Percentiles rank a stretch among this genome's conserved stretches.
phyloP scores from a whole-genome alignment of 2,888 invertebrate genomes.

The Limulus polyphemus region DNA sequence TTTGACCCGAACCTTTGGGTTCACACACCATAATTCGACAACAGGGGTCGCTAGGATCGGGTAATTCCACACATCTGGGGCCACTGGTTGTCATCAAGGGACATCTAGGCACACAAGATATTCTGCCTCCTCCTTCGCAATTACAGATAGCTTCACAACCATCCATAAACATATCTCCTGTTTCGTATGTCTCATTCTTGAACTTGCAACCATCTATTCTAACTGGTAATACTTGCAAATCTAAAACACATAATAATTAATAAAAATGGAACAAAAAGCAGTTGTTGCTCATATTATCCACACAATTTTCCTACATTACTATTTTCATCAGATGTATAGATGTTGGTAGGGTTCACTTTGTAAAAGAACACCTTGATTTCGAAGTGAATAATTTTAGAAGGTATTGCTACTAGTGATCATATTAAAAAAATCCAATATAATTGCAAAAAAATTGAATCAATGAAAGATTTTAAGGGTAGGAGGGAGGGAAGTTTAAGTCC shows the following conservation, averaged over 20 bases:
- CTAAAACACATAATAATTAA: constrained; percentile 2
- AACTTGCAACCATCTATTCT: constrained; percentile 47
- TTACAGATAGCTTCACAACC: constrained; percentile 64
- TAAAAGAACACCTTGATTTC: too few species aligned
- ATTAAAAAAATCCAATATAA: too few species aligned
- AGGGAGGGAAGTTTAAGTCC: too few species aligned
- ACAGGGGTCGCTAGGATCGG: constrained; percentile 26
- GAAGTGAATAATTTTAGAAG: too few species aligned
- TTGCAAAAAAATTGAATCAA: too few species aligned
- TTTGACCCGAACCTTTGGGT: not conserved
- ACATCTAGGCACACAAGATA: constrained; percentile 52
- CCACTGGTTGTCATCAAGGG: constrained; percentile 10
- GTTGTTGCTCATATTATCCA: not conserved
- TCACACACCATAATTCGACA: constrained; percentile 26
- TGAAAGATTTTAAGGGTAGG: too few species aligned
- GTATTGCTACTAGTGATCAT: too few species aligned
- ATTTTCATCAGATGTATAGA: too few species aligned
- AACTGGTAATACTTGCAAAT: constrained; percentile 4
- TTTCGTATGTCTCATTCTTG: constrained; percentile 49
- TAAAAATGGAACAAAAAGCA: not conserved
- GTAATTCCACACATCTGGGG: constrained; percentile 18
- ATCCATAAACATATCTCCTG: constrained; percentile 59
- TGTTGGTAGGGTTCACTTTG: too few species aligned
- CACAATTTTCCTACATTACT: too few species aligned
- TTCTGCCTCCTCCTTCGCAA: constrained; percentile 57